Conservation (phyloP, 2,888 invertebrate genomes). For the Laothoe populi region DNA sequence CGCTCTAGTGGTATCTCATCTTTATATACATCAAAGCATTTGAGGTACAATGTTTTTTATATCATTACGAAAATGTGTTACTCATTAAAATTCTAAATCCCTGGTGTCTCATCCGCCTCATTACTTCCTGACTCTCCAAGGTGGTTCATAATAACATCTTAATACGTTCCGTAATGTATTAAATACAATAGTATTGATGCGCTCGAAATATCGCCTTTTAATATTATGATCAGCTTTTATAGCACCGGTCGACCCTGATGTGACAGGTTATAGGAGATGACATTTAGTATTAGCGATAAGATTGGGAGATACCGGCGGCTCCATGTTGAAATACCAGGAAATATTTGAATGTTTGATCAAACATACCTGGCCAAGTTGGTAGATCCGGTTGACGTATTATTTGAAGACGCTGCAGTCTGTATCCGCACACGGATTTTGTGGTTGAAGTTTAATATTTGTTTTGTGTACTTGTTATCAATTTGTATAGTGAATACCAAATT, state of each 20-base stretch:
- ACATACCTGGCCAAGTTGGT: background rate
- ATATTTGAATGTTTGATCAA: background rate
- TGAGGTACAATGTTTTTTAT: background rate
- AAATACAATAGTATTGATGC: constrained; percentile 47
- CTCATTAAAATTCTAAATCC: constrained; percentile 8
- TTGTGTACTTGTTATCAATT: background rate
- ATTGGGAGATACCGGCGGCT: background rate
- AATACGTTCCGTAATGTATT: constrained; percentile 23
- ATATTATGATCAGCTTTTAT: constrained; percentile 56
- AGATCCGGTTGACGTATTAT: background rate
- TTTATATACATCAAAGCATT: background rate
- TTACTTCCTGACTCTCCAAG: constrained; percentile 6
- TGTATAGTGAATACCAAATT: background rate
- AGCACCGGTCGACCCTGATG: constrained; percentile 56
- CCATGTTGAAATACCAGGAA: background rate
- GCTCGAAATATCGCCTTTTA: constrained; percentile 42
- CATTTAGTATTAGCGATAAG: constrained; percentile 13
- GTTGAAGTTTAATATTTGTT: background rate
- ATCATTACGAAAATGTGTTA: background rate
- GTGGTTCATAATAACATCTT: constrained; percentile 3
- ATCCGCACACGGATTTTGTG: background rate
- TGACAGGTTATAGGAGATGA: constrained; percentile 19
- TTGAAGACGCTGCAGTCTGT: background rate
- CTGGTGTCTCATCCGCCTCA: background rate
- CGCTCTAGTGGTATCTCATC: background rate